Evolutionary conservation across 1,140 invertebrate genomes (phyloP), one percentile per base, ranked within the genome.

Genomic region (Pinna nobilis): DNA sequence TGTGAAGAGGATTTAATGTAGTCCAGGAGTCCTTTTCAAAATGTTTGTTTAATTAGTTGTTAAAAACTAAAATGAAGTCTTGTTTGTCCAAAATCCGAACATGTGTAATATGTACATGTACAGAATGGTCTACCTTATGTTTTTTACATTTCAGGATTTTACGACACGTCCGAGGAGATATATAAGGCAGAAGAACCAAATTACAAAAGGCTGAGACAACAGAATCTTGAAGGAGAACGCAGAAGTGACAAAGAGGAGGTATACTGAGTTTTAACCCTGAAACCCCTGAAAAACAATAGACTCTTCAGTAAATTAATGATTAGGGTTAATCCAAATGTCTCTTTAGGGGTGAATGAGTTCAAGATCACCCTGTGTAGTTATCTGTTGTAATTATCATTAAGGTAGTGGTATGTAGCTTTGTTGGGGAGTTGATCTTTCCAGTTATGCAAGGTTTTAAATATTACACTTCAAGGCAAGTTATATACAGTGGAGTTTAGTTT

Each of bases 171-270:
- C 0, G 93, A 94, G 63, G 97, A 99, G 88, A 89, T 92, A 2
- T 93, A 96, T 60, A 95, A 97, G 88, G 96, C 96, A 11, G 92
- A 94, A 85, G 94, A 94, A 3, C 94, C 95, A 0, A 95, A 99
- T 89, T 98, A 98, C 85, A 94, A 94, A 28, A 91, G 94, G 78
- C 92, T 99, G 74, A 87, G 96, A 13, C 97, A 98, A 81, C 96
- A 98, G 84, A 94, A 98, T 89, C 88, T 98, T 6, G 97, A 99
- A 88, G 97, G 96, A 9, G 96, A 98, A n/a, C 87, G 73, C 15
- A 75, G 83, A 63, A 59, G 28, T 61, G 96, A 98, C 78, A 95
- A 94, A 77, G 96, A 98, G 90, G 96, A 97, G 88, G 92, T 93
- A 86, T 35, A 37, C 51, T 47, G 32, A 33, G 1, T 32, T 32